Evolutionary conservation across 2,797 vertebrate genomes (phyloP), one percentile per base, ranked within the genome.

Genomic region (Gila robusta): DNA sequence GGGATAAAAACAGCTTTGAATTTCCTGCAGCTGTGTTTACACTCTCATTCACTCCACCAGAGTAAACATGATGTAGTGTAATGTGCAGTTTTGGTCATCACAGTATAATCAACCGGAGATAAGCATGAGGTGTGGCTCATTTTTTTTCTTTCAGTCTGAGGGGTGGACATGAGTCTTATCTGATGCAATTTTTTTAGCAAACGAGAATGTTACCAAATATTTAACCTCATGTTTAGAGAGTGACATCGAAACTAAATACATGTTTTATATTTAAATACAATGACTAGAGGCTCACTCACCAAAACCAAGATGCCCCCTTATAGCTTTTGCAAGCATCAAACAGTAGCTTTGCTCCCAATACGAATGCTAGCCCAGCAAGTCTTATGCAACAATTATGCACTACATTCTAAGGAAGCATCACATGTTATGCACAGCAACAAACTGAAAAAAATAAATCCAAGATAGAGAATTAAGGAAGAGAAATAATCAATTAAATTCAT

Each of bases 121-220:
- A 87, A 89, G 82, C 73, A 82, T 62, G 35, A 76, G 89, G 87
- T 87, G 89, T 87, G 89, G 78, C 83, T 69, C 28, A 83, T 47
- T 19, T 86, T 84, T 88, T 86, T 12, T 35, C 66, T 81, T 83
- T 80, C 26, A 70, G 64, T 69, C 74, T 74, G 54, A 84, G 19
- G 72, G 69, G 9, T 76, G 11, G 37, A 66, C 44, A 66, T 28
- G 2, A 52, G 41, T 67, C 10, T 77, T 54, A 54, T 77, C 47
- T 28, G 23, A 6, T 49, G 56, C 28, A 3, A 12, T 9, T 82
- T 52, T 77, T 47, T 79, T n/a, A 26, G 41, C 66, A 64, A 84
- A 76, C 23, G 39, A 79, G 14, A 39, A 54, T 16, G 3, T 28
- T 26, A 47, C 17, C 39, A 19, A 66, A 83, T 74, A 76, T 74